Base-by-base conservation (phyloP, 2,888 invertebrate genomes). In the Tholera decimalis region DNA sequence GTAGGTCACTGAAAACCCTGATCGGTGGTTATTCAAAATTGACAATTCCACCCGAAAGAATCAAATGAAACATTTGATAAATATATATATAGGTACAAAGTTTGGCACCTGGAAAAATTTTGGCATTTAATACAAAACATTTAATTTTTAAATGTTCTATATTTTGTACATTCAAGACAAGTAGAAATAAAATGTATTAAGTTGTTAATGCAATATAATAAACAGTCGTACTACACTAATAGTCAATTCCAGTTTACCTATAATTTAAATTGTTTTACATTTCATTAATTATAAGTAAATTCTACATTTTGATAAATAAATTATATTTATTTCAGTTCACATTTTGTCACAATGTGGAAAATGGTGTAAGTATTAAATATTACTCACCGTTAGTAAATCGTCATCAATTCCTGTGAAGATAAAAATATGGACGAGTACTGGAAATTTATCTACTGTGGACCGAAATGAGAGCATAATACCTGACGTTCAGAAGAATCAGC, bases 281-380 rank as follows among this genome's bases (percentile, higher is more conserved):
- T 60, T 61, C 24, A 51, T 20, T 59, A 20, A 46, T 47, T n/a
- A 20, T 37, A 4, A 15, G 13, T 35, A 68, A 46, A 24, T 43
- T 62, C 46, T 44, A 44, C 28, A 51, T 49, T 43, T 8, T 63
- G 15, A 37, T 50, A 55, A 54, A 58, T 70, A 59, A 82, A 72
- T 71, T 35, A 26, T 24, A 61, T 79, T 75, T 71, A 49, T 61
- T 68, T 60, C 63, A 81, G 74, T 79, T 88, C 84, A 91, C 95
- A 95, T 95, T 95, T 95, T 95, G 95, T 95, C 95, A 95, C 95
- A 95, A 95, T 88, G 85, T 92, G 93, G 94, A 87, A 89, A 87
- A 88, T 86, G 86, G 86, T 85, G 83, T 88, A 85, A 87, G 82
- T 85, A 85, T 88, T 86, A 86, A 87, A 77, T 88, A 87, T 88